Base-by-base conservation (phyloP, 2,113 vertebrate species). In the Benitochromis conjunctus region DNA sequence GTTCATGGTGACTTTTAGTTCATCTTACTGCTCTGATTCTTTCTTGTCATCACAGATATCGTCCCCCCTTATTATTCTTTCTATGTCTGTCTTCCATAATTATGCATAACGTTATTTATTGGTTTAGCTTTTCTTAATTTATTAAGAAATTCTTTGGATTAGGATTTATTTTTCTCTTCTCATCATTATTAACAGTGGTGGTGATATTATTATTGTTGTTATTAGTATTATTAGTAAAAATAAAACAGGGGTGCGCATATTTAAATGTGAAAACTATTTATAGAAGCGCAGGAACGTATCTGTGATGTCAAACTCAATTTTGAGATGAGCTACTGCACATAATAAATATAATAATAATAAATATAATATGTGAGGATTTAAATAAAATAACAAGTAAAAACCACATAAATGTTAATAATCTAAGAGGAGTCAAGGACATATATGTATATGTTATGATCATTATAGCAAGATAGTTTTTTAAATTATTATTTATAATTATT, bases 261-360 rank as follows among this genome's bases (percentile, higher is more conserved):
- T 34, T 34, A 60, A 60, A 29, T 11, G 58, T 60, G 34, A 19
- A 60, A 34, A 29, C 58, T 62, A 34, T 62, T 62, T 36, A 4
- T 36, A 9, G 9, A 36, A 0, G 58, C 0, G 58, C 58, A 62
- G 9, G 29, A 62, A 62, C 1, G 9, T 19, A 11, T 62, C 57
- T 31, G 14, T 58, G 57, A 53, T 1, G 51, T 53, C 10, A 55
- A 3, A 3, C 3, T 38, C 9, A 38, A 9, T 8, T 38, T 9
- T 38, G 36, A 36, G 36, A 36, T 36, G 36, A 36, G 36, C 36
- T 9, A 9, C 36, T 36, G 36, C 8, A 9, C 36, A 60, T 60
- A 26, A 60, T 34, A 4, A 60, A 34, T 3, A 34, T 62, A 19
- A 19, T 19, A 34, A 60, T 60, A 26, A 60, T 34, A 4, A 60